These are phyloP conservation scores for Zonotrichia albicollis DNA, from an alignment of 2,797 vertebrate genomes.

Conservation along the genomic window DNA sequence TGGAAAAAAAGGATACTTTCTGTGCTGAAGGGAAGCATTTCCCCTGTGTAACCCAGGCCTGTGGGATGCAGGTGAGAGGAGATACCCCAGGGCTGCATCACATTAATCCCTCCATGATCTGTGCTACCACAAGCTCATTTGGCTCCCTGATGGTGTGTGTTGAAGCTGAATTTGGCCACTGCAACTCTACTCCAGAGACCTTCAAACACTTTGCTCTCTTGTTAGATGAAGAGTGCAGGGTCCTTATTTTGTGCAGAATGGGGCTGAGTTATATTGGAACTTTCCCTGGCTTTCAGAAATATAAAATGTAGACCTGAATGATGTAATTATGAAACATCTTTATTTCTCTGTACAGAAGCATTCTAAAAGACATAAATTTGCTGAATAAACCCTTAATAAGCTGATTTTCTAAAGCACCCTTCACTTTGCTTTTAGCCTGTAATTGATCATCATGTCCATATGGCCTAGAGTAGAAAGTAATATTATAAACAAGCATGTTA, in stretches of 20 bases:
- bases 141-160: background rate
- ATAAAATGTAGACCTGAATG: background rate
- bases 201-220: background rate
- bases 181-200: background rate
- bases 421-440: background rate
- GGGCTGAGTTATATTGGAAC: background rate
- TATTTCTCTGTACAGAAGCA: background rate
- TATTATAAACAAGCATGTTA: background rate
- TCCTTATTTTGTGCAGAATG: background rate
- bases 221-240: background rate
- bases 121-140: background rate
- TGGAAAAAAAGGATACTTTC: background rate
- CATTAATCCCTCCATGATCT: background rate
- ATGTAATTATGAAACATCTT: background rate
- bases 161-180: background rate
- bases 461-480: background rate
- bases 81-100: background rate
- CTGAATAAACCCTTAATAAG: background rate
- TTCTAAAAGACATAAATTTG: conserved; percentile 7
- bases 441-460: background rate
- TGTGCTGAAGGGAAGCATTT: background rate
- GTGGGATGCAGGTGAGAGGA: background rate
- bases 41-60: background rate
- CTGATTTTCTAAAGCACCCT: background rate
- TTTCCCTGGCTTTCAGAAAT: background rate